Evolutionary conservation across 2,888 invertebrate genomes (phyloP), one percentile per base, ranked within the genome.

Genomic region (Trachelus tabidus): DNA sequence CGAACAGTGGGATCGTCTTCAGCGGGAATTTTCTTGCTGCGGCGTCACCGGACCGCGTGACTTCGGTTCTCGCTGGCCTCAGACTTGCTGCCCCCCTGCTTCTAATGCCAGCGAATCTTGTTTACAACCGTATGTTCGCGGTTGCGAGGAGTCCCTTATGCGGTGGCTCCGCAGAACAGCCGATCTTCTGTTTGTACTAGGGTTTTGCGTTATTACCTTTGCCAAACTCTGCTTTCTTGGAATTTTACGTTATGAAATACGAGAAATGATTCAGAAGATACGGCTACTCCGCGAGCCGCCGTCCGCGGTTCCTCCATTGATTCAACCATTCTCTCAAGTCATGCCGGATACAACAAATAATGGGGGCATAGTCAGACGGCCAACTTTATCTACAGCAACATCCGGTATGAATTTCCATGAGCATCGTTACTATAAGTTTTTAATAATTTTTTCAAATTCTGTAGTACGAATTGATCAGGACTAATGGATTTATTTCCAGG

Each of bases 231-330:
- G 97, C 93, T 97, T 97, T 94, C 94, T 97, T 83, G 97, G 96
- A 81, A 96, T 97, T 86, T 93, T 97, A 86, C 94, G 96, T 80
- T 96, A 96, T 93, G 97, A 97, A 93, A 97, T 97, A 89, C 94
- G 96, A 84, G 97, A 97, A 92, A 97, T 97, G 97, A 97, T 97
- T 89, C 96, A 97, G 91, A 97, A 97, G 93, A 97, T 97, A 90
- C 95, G 95, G 88, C 94, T 97, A 90, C 93, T 97, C 81, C 94
- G 89, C 34, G 91, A 90, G 79, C 89, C 89, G 35, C 87, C 88
- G n/a, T 82, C 90, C 0, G 80, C 85, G 23, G 85, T 88, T 4
- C 75, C 79, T 75, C 87, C 89, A 15, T 88, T 89, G 78, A 86
- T 87, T 33, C 91, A 90, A 77, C 87, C 87, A 31, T 88, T 88